Percentiles rank a stretch among this genome's conserved stretches.
Evolutionary conservation across 2,797 vertebrate genomes (phyloP).

Genomic region (Natrix natrix): DNA sequence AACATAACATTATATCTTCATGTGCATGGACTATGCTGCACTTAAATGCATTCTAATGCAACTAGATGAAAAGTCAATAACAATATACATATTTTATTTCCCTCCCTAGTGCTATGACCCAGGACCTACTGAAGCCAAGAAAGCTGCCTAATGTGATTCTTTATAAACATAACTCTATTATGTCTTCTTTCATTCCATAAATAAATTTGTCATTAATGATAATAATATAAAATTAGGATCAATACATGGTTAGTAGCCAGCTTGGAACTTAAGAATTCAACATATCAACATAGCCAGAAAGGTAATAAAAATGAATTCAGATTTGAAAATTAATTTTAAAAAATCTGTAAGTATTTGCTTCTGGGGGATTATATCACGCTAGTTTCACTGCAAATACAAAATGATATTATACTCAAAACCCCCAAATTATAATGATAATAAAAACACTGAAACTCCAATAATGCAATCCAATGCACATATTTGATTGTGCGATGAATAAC

Average conservation of each 20-base stretch:
- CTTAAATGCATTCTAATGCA: slow-evolving; percentile 25
- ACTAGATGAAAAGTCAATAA: slow-evolving; percentile 8
- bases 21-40: slow-evolving; percentile 19
- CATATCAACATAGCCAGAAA: slow-evolving; percentile 17
- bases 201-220: background rate
- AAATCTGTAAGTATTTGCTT: slow-evolving; percentile 54
- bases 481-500: slow-evolving; percentile 33
- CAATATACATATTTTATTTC: slow-evolving; percentile 23
- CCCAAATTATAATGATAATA: slow-evolving; percentile 63
- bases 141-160: slow-evolving; percentile 2
- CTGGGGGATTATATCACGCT: slow-evolving; percentile 61
- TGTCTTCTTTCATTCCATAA: background rate
- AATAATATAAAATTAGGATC: background rate
- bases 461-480: background rate
- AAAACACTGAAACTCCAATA: slow-evolving; percentile 60
- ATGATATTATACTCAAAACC: slow-evolving; percentile 68
- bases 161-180: background rate
- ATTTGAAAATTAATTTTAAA: slow-evolving; percentile 47
- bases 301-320: slow-evolving; percentile 41
- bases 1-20: slow-evolving; percentile 15
- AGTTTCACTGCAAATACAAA: slow-evolving; percentile 53
- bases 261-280: slow-evolving; percentile 34
- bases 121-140: slow-evolving; percentile 32
- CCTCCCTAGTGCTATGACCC: slow-evolving; percentile 33
- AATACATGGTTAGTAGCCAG: slow-evolving; percentile 2